phyloP scores from a whole-genome alignment of 2,888 invertebrate species.

The Julus scandinavius region DNA sequence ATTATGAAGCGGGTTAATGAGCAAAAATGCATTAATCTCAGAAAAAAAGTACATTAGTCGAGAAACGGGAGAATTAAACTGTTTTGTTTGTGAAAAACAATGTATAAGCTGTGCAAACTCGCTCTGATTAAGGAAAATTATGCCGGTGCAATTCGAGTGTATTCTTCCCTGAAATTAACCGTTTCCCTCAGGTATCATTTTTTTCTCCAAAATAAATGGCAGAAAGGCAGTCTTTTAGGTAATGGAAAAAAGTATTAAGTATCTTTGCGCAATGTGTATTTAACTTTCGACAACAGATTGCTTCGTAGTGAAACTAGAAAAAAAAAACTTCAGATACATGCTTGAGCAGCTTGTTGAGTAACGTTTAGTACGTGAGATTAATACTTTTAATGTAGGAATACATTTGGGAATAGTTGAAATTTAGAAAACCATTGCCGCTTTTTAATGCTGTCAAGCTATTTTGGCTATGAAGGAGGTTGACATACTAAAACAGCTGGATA shows the following conservation, averaged over 20 bases:
- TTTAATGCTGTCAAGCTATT: neutral
- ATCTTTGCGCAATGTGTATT: conserved; percentile 2
- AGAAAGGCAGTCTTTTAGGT: neutral
- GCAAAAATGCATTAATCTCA: neutral
- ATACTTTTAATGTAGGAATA: neutral
- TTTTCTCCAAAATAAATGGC: neutral
- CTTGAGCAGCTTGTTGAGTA: conserved; percentile 17
- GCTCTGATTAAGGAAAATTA: conserved; percentile 26
- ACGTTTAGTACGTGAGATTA: neutral
- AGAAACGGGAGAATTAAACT: neutral
- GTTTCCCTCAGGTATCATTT: conserved; percentile 11
- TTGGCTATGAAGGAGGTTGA: neutral
- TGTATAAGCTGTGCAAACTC: neutral
- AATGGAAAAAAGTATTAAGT: conserved; percentile 12
- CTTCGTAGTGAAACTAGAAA: neutral
- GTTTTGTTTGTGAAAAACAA: conserved; percentile 15
- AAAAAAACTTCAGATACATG: conserved; percentile 1
- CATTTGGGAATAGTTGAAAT: neutral
- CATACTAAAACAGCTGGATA: neutral
- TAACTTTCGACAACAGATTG: neutral
- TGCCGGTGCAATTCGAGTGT: conserved; percentile 25
- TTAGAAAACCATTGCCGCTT: neutral
- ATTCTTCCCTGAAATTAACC: conserved; percentile 29
- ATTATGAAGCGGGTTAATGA: conserved; percentile 12
- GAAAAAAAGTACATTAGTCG: neutral